These are phyloP conservation scores for Liasis olivaceus DNA, from an alignment of 2,797 vertebrate genomes.

Conservation along the genomic window DNA sequence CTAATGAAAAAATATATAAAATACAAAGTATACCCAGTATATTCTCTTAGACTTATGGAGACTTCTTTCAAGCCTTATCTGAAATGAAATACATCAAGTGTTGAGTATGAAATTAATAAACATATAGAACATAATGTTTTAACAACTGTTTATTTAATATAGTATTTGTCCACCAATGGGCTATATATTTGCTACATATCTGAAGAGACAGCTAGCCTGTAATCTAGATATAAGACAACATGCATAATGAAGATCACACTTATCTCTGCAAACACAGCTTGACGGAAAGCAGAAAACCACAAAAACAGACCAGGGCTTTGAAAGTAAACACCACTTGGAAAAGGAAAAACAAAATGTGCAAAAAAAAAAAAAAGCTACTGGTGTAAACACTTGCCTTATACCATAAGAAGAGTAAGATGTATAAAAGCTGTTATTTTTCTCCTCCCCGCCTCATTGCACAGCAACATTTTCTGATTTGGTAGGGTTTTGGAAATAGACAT, in stretches of 20 bases:
- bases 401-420: background rate
- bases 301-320: constrained; percentile 45
- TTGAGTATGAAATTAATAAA: constrained; percentile 31
- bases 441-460: background rate
- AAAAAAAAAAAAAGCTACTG: background rate
- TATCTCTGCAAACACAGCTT: constrained; percentile 67
- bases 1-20: background rate
- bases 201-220: constrained; percentile 55
- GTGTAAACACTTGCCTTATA: constrained; percentile 8
- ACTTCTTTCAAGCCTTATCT: background rate
- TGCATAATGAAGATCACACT: constrained; percentile 63
- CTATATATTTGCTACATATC: constrained; percentile 50
- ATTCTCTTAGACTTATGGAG: background rate
- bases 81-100: background rate
- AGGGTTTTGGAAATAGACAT: background rate
- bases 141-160: constrained; percentile 40
- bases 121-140: constrained; percentile 44
- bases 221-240: constrained; percentile 54
- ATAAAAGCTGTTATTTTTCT: background rate
- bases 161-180: constrained; percentile 43
- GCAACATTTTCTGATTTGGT: background rate
- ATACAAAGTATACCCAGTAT: background rate
- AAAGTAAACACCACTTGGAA: constrained; percentile 57
- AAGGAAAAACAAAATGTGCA: background rate
- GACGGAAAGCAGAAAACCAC: constrained; percentile 47